Conservation (phyloP, 2,113 vertebrate species). For the Psephotus haematonotus region DNA sequence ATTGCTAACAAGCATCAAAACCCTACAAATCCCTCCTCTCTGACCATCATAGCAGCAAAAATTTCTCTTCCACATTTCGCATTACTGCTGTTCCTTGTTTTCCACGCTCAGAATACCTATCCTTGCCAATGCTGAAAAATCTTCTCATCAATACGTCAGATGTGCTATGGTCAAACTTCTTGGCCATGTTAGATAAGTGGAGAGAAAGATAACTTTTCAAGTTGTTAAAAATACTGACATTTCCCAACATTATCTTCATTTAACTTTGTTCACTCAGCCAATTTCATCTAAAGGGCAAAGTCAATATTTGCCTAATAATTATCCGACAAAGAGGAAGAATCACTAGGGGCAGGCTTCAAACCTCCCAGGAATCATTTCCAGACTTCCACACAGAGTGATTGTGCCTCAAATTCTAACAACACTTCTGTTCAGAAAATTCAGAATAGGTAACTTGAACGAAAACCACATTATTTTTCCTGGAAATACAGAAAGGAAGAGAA, state of each 20-base stretch:
- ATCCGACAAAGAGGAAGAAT: neutral
- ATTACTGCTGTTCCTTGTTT: neutral
- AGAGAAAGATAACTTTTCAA: neutral
- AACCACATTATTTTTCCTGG: neutral
- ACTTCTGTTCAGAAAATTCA: neutral
- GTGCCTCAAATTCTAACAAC: neutral
- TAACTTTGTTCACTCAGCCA: neutral
- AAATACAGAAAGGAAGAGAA: neutral
- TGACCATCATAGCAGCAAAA: neutral
- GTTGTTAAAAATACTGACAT: neutral
- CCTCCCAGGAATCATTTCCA: neutral
- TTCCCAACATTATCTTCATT: neutral
- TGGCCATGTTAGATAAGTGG: neutral
- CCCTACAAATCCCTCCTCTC: neutral
- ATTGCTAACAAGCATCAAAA: neutral
- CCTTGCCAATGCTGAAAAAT: neutral
- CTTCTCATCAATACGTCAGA: neutral
- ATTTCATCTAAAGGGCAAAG: neutral
- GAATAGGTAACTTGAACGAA: neutral
- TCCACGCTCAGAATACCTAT: neutral
- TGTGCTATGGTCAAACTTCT: neutral
- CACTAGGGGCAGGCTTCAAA: neutral
- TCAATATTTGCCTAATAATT: neutral
- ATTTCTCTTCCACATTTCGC: neutral
- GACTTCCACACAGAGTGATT: neutral